Percentiles rank a stretch among this genome's conserved stretches.
These are phyloP conservation scores for Eupithecia exiguata DNA, from an alignment of 2,888 invertebrate species.

Conservation along the genomic window DNA sequence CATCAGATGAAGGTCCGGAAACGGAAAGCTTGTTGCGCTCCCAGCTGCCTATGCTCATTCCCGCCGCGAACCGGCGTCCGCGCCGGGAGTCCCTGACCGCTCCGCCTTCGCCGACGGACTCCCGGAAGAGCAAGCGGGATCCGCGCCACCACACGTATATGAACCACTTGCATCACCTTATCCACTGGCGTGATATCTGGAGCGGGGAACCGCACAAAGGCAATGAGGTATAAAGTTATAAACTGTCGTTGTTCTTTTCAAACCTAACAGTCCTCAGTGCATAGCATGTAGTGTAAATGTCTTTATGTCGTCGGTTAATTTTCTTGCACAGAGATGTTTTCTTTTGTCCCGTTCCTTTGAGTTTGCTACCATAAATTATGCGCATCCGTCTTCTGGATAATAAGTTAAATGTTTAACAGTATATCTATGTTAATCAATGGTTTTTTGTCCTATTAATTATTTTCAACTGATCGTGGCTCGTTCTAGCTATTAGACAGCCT, in stretches of 20 bases:
- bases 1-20: constrained; percentile 78
- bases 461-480: neutral
- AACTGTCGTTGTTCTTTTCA: constrained; percentile 32
- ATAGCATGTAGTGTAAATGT: constrained; percentile 50
- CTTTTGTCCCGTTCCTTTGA: constrained; percentile 30
- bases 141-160: constrained; percentile 74
- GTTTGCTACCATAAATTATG: constrained; percentile 1
- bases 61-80: constrained; percentile 52
- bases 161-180: constrained; percentile 77
- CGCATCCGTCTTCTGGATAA: neutral
- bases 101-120: constrained; percentile 80
- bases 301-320: constrained; percentile 44
- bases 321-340: constrained; percentile 42
- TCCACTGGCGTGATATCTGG: constrained; percentile 81
- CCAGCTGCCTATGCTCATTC: constrained; percentile 64
- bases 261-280: constrained; percentile 43
- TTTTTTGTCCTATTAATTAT: neutral
- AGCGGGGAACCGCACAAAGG: constrained; percentile 75
- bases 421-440: neutral
- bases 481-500: neutral
- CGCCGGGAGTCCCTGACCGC: constrained; percentile 77
- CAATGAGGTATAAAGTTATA: constrained; percentile 68
- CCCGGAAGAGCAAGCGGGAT: constrained; percentile 71
- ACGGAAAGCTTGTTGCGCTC: constrained; percentile 70
- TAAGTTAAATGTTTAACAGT: neutral